Base-by-base conservation (phyloP, 2,113 vertebrate genomes). In the Megaleporinus macrocephalus region DNA sequence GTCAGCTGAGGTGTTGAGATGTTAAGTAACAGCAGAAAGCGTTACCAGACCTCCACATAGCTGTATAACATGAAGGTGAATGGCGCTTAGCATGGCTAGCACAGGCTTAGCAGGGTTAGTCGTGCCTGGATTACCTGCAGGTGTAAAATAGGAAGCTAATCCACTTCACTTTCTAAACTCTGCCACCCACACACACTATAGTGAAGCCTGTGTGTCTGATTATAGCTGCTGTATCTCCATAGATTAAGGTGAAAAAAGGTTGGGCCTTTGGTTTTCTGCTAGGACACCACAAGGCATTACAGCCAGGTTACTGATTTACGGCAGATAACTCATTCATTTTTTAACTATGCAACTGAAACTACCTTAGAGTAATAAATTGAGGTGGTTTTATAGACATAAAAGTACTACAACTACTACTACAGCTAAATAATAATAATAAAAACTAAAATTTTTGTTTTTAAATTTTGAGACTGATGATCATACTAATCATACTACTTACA, bases 91-190 rank as follows among this genome's bases (percentile, higher is more conserved):
- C 81, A 86, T 86, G 86, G 83, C 87, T 90, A 89, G 86, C 81
- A 68, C 79, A 87, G 86, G 87, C 87, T 92, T 93, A 91, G 83
- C 86, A 79, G 77, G 82, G 88, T 89, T 81, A 89, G 88, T 87
- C 83, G 83, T 82, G 80, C 79, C 82, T 88, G 93, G 92, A 93
- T 94, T 94, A 94, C 89, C 84, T 87, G 89, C 83, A 90, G 90
- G 92, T 93, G 92, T 92, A 94, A 93, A 94, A 93, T 92, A 90
- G 91, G 91, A 94, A 84, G 84, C 83, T 94, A 94, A 94, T 92
- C 93, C 90, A 87, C 55, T 88, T 89, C 88, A 89, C 89, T 92
- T 92, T 94, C 86, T 88, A 86, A 91, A 93, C 88, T 86, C 62
- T 87, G 80, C 69, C 65, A 81, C 65, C 24, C 65, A 70, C 81